phyloP scores from a whole-genome alignment of 2,113 vertebrate species.

The Seriola quinqueradiata region DNA sequence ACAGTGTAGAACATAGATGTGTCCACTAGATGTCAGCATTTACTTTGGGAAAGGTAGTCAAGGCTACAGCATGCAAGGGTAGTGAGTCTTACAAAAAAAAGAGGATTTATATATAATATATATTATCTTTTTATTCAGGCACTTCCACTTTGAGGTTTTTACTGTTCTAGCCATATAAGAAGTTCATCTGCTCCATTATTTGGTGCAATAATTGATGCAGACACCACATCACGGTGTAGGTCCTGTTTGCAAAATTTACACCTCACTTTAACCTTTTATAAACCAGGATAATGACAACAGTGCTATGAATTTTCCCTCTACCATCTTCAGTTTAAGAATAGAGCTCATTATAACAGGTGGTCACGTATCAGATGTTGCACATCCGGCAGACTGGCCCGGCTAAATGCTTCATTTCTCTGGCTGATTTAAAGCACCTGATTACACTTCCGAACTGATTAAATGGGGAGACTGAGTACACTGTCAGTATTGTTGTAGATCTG shows the following conservation, averaged over 20 bases:
- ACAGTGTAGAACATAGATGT: background rate
- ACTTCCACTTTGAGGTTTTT: background rate
- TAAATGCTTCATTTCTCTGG: conserved; percentile 50
- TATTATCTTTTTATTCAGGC: background rate
- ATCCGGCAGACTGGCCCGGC: conserved; percentile 16
- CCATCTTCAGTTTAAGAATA: background rate
- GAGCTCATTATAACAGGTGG: conserved; percentile 4
- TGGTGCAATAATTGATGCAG: background rate
- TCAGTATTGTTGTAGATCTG: conserved; percentile 53
- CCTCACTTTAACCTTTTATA: background rate
- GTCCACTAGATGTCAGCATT: conserved; percentile 69
- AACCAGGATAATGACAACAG: background rate
- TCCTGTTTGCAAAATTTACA: background rate
- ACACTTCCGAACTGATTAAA: conserved; percentile 60
- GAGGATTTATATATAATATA: background rate
- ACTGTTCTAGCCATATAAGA: background rate
- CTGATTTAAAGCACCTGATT: conserved; percentile 72
- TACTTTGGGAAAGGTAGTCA: background rate
- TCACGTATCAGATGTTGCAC: conserved; percentile 41
- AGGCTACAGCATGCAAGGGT: background rate
- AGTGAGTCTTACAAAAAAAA: background rate
- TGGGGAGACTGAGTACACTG: conserved; percentile 45
- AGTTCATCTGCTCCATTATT: background rate
- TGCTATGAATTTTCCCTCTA: background rate
- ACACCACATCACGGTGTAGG: background rate